These are phyloP conservation scores for Rafetus swinhoei DNA, from an alignment of 2,113 vertebrate genomes.

Conservation along the genomic window DNA sequence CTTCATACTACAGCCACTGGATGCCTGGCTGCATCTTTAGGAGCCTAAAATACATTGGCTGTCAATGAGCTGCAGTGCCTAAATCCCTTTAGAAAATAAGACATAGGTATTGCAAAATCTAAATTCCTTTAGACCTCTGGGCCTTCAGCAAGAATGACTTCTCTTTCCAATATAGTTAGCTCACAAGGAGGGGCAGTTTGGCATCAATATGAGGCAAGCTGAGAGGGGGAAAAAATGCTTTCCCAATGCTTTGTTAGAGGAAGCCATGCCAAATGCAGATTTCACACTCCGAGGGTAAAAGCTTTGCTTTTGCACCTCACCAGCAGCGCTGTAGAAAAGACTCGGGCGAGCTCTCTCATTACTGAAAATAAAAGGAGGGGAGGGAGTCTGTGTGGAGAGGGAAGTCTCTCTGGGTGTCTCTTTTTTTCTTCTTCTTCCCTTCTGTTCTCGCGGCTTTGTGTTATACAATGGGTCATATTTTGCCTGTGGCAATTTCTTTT, in stretches of 20 bases:
- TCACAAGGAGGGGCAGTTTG: conserved; percentile 8
- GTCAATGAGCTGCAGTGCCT: too few species aligned
- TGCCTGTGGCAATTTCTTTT: conserved; percentile 67
- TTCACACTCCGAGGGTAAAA: not conserved
- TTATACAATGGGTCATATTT: conserved; percentile 62
- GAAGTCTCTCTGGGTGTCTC: not conserved
- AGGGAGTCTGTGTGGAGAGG: not conserved
- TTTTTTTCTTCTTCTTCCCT: conserved; percentile 27
- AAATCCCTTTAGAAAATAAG: not conserved
- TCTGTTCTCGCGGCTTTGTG: conserved; percentile 51
- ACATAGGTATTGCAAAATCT: not conserved
- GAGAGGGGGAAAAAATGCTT: not conserved
- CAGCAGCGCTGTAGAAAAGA: conserved; percentile 42
- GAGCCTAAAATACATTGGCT: not conserved
- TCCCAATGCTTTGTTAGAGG: not conserved
- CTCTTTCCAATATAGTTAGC: not conserved
- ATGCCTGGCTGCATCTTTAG: not conserved
- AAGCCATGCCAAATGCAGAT: not conserved
- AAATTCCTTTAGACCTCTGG: not conserved
- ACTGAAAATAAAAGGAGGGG: conserved; percentile 28
- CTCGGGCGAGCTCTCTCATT: conserved; percentile 51
- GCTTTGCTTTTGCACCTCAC: conserved; percentile 18
- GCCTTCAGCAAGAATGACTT: not conserved
- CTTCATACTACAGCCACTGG: not conserved
- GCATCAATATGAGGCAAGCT: not conserved